Evolutionary conservation across 1,140 invertebrate genomes (phyloP).

Genomic region (Achatina immaculata): DNA sequence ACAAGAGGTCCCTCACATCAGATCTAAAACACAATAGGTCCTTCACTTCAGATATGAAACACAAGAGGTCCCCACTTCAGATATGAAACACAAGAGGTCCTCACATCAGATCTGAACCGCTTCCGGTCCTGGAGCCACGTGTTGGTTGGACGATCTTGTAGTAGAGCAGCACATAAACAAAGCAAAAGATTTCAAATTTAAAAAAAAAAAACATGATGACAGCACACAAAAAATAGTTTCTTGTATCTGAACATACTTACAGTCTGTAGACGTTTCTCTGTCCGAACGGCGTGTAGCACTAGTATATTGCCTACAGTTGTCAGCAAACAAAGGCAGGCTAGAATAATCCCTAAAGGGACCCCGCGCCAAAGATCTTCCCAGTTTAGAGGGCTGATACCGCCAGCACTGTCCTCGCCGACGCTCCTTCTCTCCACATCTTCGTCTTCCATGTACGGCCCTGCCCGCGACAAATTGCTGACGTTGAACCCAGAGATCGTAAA

Average conservation of each 20-base stretch:
- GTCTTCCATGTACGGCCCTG: not conserved
- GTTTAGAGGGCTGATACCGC: not conserved
- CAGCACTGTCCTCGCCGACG: not conserved
- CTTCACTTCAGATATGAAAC: too few species aligned
- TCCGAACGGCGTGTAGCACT: constrained; percentile 65
- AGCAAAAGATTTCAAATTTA: too few species aligned
- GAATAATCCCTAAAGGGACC: constrained; percentile 59
- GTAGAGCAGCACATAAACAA: too few species aligned
- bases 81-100: too few species aligned
- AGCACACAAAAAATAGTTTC: too few species aligned
- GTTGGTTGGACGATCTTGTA: too few species aligned
- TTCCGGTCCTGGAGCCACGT: too few species aligned
- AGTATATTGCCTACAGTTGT: constrained; percentile 64
- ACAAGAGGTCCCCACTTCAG: too few species aligned
- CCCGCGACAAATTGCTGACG: constrained; percentile 9
- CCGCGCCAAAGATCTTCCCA: constrained; percentile 51
- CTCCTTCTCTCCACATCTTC: not conserved
- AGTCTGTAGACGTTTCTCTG: constrained; percentile 62
- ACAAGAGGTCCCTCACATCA: too few species aligned
- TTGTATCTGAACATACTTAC: constrained; percentile 53
- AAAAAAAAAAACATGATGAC: too few species aligned
- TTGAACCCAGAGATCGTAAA: not conserved
- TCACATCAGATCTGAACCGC: too few species aligned
- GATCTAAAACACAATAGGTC: too few species aligned
- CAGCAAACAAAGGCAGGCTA: constrained; percentile 56